Conservation (phyloP, 2,888 invertebrate species). For the Gandaritis pyraliata region DNA sequence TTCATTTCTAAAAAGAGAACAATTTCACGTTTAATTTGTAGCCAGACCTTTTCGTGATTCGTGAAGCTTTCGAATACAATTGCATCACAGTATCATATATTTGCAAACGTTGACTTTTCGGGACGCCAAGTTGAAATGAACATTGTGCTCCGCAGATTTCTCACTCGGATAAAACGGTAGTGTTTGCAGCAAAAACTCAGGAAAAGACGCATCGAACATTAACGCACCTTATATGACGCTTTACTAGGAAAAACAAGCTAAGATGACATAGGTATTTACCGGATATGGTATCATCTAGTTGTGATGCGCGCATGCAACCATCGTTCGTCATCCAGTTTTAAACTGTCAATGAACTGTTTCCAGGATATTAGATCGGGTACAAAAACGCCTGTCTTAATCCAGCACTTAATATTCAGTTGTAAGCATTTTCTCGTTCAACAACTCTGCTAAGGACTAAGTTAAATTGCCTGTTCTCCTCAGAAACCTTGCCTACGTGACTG, state of each 20-base stretch:
- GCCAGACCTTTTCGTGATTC: slow-evolving; percentile 25
- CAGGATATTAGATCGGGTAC: slow-evolving; percentile 9
- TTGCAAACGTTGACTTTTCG: slow-evolving; percentile 21
- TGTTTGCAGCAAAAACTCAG: slow-evolving; percentile 30
- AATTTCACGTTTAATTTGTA: slow-evolving; percentile 19
- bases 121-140: slow-evolving; percentile 17
- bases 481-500: slow-evolving; percentile 20
- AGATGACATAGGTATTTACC: slow-evolving; percentile 28
- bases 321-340: slow-evolving; percentile 11
- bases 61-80: slow-evolving; percentile 26
- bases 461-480: slow-evolving; percentile 28
- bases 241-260: slow-evolving; percentile 37
- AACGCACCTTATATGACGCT: slow-evolving; percentile 38
- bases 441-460: slow-evolving; percentile 21
- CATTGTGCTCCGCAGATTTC: slow-evolving; percentile 21
- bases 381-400: slow-evolving; percentile 26
- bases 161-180: slow-evolving; percentile 22
- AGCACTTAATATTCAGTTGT: slow-evolving; percentile 27
- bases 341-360: slow-evolving; percentile 19
- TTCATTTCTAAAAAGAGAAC: slow-evolving; percentile 15
- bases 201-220: slow-evolving; percentile 38
- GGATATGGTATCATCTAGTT: slow-evolving; percentile 29
- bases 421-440: slow-evolving; percentile 22
- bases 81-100: slow-evolving; percentile 25
- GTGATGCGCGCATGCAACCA: slow-evolving; percentile 23